Percentiles rank a stretch among this genome's conserved stretches.
phyloP scores from a whole-genome alignment of 2,888 invertebrate species.

The Lasius fuliginosus region DNA sequence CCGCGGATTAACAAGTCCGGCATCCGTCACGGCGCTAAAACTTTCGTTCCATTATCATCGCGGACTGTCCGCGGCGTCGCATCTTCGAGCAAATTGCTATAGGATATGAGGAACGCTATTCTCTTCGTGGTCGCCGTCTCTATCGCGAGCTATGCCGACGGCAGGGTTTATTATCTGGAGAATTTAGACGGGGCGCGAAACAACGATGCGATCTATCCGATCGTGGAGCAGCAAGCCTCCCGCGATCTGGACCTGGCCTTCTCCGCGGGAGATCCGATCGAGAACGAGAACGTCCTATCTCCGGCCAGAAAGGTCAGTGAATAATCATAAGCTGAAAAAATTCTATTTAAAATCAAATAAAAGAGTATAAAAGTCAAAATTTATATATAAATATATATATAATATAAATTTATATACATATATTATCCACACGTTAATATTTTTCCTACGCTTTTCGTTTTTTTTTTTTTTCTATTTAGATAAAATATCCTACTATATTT shows the following conservation, averaged over 20 bases:
- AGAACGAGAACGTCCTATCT: slow-evolving; percentile 39
- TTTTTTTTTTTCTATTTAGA: not conserved
- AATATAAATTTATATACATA: too few species aligned
- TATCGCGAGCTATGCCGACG: slow-evolving; percentile 36
- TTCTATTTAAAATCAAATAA: not conserved
- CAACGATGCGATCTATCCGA: slow-evolving; percentile 65
- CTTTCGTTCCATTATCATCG: slow-evolving; percentile 60
- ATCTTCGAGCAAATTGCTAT: slow-evolving; percentile 11
- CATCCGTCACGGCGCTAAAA: slow-evolving; percentile 62
- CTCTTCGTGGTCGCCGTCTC: slow-evolving; percentile 55
- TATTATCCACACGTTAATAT: not conserved
- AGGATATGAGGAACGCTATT: slow-evolving; percentile 27
- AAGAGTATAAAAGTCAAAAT: not conserved
- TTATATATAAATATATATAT: too few species aligned
- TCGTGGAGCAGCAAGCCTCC: slow-evolving; percentile 78
- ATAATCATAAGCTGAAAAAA: not conserved
- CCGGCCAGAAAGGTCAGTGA: slow-evolving; percentile 62
- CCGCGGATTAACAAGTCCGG: slow-evolving; percentile 72
- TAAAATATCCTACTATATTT: not conserved
- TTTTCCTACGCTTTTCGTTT: not conserved
- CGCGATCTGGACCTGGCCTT: slow-evolving; percentile 81
- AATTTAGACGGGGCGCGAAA: slow-evolving; percentile 61
- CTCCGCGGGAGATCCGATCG: slow-evolving; percentile 69
- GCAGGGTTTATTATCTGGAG: slow-evolving; percentile 73
- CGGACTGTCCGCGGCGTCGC: slow-evolving; percentile 24